phyloP scores from a whole-genome alignment of 2,888 invertebrate species.

The Petrophora chlorosata region DNA sequence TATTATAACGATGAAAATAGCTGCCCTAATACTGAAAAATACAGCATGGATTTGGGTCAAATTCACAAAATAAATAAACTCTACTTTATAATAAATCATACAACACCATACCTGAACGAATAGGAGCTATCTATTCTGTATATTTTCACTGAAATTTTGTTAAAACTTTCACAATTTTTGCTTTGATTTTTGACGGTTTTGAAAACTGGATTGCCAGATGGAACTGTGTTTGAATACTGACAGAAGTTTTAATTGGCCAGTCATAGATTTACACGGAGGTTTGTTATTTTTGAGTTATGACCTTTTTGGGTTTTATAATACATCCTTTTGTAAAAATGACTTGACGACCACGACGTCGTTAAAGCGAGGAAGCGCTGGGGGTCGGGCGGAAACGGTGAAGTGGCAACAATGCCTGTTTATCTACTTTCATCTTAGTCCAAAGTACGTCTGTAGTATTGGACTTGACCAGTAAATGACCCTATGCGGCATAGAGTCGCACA shows the following conservation, averaged over 20 bases:
- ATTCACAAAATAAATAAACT: conserved; percentile 31
- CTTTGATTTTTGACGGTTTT: conserved; percentile 30
- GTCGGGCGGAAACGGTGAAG: too few species aligned
- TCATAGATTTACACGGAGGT: conserved; percentile 23
- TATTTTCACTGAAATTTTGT: conserved; percentile 48
- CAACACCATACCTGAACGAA: conserved; percentile 35
- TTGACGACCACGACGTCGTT: too few species aligned
- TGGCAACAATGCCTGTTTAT: too few species aligned
- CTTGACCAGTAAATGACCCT: too few species aligned
- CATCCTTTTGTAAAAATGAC: too few species aligned
- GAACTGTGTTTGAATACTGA: conserved; percentile 45
- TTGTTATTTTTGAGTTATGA: conserved; percentile 1
- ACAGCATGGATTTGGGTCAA: conserved; percentile 47
- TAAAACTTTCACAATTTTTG: conserved; percentile 22
- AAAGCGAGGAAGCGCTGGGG: too few species aligned
- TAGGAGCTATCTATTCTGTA: conserved; percentile 27
- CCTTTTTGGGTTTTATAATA: conserved; percentile 5
- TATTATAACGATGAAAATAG: too few species aligned
- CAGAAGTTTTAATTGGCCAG: conserved; percentile 33
- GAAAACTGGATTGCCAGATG: conserved; percentile 42
- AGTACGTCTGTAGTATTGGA: too few species aligned
- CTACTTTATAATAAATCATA: too few species aligned
- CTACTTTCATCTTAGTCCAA: too few species aligned
- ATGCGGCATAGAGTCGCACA: too few species aligned
- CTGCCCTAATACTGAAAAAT: too few species aligned